These are phyloP conservation scores for Ommatoiulus sabulosus DNA, from an alignment of 2,888 invertebrate genomes.

Conservation along the genomic window DNA sequence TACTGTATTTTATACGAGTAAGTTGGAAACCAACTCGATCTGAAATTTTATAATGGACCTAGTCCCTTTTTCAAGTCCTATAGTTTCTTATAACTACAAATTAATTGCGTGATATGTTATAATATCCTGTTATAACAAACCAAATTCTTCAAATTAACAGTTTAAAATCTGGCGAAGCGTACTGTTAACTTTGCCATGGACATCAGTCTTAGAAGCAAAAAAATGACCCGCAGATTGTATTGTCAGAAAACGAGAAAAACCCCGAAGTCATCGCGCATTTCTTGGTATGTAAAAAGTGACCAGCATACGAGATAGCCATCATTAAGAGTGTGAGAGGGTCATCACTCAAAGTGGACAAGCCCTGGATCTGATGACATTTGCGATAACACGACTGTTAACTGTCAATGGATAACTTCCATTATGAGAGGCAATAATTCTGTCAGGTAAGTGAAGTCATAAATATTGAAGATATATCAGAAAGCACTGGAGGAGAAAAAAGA, in stretches of 20 bases:
- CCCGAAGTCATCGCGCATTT: conserved; percentile 15
- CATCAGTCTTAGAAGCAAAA: neutral
- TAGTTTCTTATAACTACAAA: too few relatives aligned
- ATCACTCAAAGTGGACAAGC: conserved; percentile 52
- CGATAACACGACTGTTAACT: conserved; percentile 51
- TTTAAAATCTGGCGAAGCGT: too few relatives aligned
- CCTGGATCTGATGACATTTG: conserved; percentile 47
- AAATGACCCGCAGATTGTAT: neutral
- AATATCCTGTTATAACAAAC: too few relatives aligned
- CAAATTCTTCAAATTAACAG: too few relatives aligned
- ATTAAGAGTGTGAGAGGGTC: conserved; percentile 42
- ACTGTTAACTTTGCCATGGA: neutral
- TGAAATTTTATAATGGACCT: too few relatives aligned
- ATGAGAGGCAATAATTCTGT: conserved; percentile 57
- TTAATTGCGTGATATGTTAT: too few relatives aligned
- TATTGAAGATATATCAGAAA: conserved; percentile 42
- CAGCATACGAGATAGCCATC: conserved; percentile 40
- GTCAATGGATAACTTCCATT: conserved; percentile 51
- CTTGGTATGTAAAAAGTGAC: conserved; percentile 30
- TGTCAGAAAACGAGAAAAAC: neutral
- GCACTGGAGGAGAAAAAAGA: conserved; percentile 45
- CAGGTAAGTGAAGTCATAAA: conserved; percentile 56
- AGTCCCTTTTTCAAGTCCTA: too few relatives aligned
- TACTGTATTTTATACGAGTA: too few relatives aligned
- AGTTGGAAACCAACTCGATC: too few relatives aligned